phyloP scores from a whole-genome alignment of 2,113 vertebrate species.

The Ictidomys tridecemlineatus region DNA sequence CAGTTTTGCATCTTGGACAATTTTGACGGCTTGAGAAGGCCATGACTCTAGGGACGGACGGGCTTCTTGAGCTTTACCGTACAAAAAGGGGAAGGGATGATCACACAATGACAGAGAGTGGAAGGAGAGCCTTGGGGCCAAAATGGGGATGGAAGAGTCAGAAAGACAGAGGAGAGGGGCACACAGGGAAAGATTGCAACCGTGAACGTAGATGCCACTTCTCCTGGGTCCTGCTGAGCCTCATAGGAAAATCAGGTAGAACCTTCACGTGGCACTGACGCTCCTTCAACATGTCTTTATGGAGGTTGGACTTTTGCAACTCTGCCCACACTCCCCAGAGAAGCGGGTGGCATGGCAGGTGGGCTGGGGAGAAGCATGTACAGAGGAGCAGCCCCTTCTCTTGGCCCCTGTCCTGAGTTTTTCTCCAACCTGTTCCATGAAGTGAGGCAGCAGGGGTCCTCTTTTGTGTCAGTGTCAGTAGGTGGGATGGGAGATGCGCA shows the following conservation, averaged over 20 bases:
- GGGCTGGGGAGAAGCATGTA: not conserved
- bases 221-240: not conserved
- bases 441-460: not conserved
- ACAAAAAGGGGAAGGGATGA: not conserved
- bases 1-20: slow-evolving; percentile 45
- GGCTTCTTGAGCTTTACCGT: not conserved
- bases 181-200: not conserved
- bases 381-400: not conserved
- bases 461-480: not conserved
- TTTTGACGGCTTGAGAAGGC: slow-evolving; percentile 55
- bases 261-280: not conserved
- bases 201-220: not conserved
- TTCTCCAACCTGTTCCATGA: not conserved
- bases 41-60: slow-evolving; percentile 38
- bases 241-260: not conserved
- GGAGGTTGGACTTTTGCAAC: not conserved
- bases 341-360: not conserved
- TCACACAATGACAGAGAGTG: not conserved
- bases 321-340: not conserved
- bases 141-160: not conserved
- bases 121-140: not conserved
- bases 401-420: not conserved
- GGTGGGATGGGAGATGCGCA: not conserved
- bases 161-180: not conserved
- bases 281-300: not conserved